Conservation (phyloP, 2,113 vertebrate genomes). For the Suncus etruscus region DNA sequence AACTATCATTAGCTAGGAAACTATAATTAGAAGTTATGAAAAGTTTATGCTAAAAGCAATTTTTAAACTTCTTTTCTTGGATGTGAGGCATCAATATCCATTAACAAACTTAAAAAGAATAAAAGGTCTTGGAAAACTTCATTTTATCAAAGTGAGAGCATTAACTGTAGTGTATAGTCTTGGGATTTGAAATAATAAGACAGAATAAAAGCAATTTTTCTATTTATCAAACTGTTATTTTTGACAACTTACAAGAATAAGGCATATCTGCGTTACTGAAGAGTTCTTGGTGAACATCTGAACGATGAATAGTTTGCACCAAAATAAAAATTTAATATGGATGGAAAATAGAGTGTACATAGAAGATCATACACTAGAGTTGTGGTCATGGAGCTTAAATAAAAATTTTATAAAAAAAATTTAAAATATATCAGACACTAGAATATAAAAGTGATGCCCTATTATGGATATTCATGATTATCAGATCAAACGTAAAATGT, state of each 20-base stretch:
- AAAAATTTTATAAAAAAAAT: too few species aligned
- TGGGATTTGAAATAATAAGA: constrained; percentile 1
- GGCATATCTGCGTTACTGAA: neutral
- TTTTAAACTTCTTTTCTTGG: neutral
- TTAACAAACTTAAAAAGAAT: neutral
- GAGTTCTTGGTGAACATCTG: neutral
- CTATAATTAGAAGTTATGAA: neutral
- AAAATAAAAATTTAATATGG: neutral
- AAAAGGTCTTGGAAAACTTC: neutral
- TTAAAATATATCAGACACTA: too few species aligned
- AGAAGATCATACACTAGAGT: neutral
- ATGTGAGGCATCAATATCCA: neutral
- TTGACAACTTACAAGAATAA: constrained; percentile 9
- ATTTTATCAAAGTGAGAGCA: neutral
- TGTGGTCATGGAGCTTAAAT: too few species aligned
- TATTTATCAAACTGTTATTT: constrained; percentile 26
- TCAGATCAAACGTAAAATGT: constrained; percentile 2
- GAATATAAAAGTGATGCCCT: neutral
- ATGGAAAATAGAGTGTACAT: neutral
- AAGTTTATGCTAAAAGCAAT: neutral
- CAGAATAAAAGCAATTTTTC: neutral
- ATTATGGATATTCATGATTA: rapidly evolving
- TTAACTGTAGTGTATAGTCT: neutral
- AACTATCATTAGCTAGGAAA: neutral
- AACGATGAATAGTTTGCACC: neutral